Conservation (phyloP, 2,797 vertebrate genomes). For the Notoglanidium macrostoma region DNA sequence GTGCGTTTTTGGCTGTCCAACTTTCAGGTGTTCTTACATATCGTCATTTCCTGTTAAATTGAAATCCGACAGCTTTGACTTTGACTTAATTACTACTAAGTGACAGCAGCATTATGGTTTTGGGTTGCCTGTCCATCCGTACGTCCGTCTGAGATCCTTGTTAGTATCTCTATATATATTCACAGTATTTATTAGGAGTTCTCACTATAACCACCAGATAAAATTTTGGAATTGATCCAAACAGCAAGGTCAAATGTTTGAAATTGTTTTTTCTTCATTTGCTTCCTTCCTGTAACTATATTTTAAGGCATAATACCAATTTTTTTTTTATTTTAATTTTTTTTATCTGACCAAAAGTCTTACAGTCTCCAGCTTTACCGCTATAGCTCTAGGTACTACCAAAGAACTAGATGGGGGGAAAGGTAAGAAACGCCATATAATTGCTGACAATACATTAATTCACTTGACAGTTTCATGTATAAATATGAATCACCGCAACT, state of each 20-base stretch:
- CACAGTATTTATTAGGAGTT: not conserved
- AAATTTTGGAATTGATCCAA: not conserved
- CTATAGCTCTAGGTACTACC: not conserved
- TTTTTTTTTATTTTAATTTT: too few relatives aligned
- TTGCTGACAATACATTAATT: not conserved
- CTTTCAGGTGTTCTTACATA: not conserved
- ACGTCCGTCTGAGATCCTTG: not conserved
- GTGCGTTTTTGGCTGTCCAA: not conserved
- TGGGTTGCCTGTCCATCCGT: not conserved
- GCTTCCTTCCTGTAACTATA: not conserved
- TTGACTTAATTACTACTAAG: not conserved
- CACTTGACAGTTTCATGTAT: too few relatives aligned
- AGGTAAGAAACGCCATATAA: not conserved
- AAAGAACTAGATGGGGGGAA: too few relatives aligned
- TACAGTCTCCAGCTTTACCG: not conserved
- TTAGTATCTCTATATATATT: not conserved
- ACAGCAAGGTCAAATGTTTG: not conserved
- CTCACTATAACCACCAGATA: not conserved
- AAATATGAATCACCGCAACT: too few relatives aligned
- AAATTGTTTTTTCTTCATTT: not conserved
- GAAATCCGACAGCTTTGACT: not conserved
- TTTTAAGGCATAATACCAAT: not conserved
- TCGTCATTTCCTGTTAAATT: not conserved
- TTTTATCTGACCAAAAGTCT: too few relatives aligned
- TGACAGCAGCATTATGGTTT: not conserved